Evolutionary conservation across 2,888 invertebrate species (phyloP).

Genomic region (Dicroscelio sp.): DNA sequence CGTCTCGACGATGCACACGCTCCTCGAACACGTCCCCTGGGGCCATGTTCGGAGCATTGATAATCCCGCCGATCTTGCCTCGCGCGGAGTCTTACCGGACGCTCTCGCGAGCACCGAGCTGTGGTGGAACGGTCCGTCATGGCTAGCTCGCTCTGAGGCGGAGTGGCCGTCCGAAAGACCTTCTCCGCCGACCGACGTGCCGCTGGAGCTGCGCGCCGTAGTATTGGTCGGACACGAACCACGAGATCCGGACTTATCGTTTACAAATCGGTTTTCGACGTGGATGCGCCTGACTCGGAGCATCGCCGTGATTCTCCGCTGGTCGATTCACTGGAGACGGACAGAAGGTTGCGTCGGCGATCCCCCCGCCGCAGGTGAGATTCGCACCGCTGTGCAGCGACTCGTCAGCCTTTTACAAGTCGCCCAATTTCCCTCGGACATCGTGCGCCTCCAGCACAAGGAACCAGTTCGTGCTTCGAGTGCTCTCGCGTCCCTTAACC

Average conservation of each 20-base stretch:
- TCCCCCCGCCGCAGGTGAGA: background rate
- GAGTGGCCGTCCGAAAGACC: background rate
- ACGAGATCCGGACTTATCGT: background rate
- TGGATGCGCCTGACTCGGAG: background rate
- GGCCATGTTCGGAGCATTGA: conserved; percentile 48
- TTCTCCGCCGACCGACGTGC: background rate
- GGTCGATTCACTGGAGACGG: background rate
- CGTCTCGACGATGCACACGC: conserved; percentile 28
- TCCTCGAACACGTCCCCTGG: conserved; percentile 57
- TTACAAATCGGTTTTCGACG: background rate
- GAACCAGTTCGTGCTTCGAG: background rate
- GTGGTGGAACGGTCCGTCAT: background rate
- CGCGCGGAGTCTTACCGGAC: conserved; percentile 72
- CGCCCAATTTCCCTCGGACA: background rate
- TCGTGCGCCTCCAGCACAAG: background rate
- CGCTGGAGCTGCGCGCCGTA: background rate
- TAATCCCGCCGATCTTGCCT: conserved; percentile 74
- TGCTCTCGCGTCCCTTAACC: background rate
- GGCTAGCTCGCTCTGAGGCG: background rate
- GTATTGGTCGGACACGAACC: background rate
- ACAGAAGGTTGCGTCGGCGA: background rate
- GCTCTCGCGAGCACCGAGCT: no score
- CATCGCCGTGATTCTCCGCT: background rate
- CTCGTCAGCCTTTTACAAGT: background rate
- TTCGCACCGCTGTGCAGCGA: background rate